phyloP scores from a whole-genome alignment of 2,113 vertebrate species.

The Xiphias gladius region DNA sequence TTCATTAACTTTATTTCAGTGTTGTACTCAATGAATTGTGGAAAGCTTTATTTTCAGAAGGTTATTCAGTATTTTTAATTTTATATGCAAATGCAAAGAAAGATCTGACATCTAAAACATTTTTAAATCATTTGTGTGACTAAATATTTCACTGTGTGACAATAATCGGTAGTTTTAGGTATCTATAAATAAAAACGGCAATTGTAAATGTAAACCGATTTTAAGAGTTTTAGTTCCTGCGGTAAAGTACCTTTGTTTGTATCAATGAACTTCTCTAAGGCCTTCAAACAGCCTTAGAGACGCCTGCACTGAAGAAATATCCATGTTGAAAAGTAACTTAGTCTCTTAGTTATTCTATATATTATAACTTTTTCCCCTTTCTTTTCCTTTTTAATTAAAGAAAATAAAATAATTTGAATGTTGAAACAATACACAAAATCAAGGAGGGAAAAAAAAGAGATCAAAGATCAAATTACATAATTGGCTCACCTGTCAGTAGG shows the following conservation, averaged over 20 bases:
- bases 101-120: background rate
- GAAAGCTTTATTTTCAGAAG: background rate
- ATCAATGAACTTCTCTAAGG: constrained; percentile 1
- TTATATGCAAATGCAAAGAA: background rate
- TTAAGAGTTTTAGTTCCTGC: background rate
- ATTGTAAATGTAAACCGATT: background rate
- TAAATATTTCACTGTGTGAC: background rate
- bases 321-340: background rate
- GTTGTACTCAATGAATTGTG: background rate
- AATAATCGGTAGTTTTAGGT: background rate
- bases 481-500: background rate
- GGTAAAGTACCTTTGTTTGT: background rate
- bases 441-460: background rate
- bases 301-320: background rate
- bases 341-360: background rate
- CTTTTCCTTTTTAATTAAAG: background rate
- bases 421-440: background rate
- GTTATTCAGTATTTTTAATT: background rate
- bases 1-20: background rate
- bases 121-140: background rate
- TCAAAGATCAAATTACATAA: background rate
- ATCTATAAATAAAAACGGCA: background rate
- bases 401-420: background rate
- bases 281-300: constrained; percentile 12
- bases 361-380: background rate